Conservation (phyloP, 1,140 invertebrate species). For the Brachionus paranguensis region DNA sequence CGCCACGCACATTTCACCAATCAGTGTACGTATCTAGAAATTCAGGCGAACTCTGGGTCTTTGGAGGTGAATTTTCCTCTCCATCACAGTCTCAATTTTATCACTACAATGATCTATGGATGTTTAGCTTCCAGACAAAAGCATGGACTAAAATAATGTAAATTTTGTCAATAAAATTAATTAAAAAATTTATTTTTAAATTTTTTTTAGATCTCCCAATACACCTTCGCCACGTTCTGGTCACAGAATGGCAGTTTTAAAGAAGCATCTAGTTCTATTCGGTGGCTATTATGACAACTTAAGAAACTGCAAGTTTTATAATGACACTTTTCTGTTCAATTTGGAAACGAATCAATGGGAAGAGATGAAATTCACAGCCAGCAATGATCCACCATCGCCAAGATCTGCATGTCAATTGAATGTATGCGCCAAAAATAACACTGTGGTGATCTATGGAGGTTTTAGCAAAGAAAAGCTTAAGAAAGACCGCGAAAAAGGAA, state of each 20-base stretch:
- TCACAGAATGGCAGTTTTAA: slow-evolving; percentile 74
- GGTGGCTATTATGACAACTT: slow-evolving; percentile 84
- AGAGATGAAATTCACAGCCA: slow-evolving; percentile 66
- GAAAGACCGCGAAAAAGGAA: slow-evolving; percentile 73
- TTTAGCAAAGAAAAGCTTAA: slow-evolving; percentile 74
- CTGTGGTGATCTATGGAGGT: slow-evolving; percentile 75
- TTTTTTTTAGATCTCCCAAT: slow-evolving; percentile 59
- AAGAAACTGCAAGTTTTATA: slow-evolving; percentile 78
- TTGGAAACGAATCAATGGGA: slow-evolving; percentile 73
- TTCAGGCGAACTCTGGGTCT: background rate
- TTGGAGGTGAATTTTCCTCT: slow-evolving; percentile 78
- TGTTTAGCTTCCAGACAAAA: slow-evolving; percentile 69
- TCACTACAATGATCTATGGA: slow-evolving; percentile 87
- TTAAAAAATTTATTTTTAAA: background rate
- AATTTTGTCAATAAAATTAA: slow-evolving; percentile 43
- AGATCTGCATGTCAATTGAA: slow-evolving; percentile 62
- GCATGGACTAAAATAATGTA: slow-evolving; percentile 79
- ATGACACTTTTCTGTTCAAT: slow-evolving; percentile 77
- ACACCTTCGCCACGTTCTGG: slow-evolving; percentile 79
- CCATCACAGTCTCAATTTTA: slow-evolving; percentile 83
- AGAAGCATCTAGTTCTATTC: slow-evolving; percentile 76
- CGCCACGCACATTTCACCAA: slow-evolving; percentile 80
- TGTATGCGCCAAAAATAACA: slow-evolving; percentile 59
- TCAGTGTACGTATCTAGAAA: slow-evolving; percentile 45
- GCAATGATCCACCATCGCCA: slow-evolving; percentile 42